Percentiles rank a stretch among this genome's conserved stretches.
Evolutionary conservation across 1,140 invertebrate species (phyloP).

Genomic region (Daktulosphaira vitifoliae): DNA sequence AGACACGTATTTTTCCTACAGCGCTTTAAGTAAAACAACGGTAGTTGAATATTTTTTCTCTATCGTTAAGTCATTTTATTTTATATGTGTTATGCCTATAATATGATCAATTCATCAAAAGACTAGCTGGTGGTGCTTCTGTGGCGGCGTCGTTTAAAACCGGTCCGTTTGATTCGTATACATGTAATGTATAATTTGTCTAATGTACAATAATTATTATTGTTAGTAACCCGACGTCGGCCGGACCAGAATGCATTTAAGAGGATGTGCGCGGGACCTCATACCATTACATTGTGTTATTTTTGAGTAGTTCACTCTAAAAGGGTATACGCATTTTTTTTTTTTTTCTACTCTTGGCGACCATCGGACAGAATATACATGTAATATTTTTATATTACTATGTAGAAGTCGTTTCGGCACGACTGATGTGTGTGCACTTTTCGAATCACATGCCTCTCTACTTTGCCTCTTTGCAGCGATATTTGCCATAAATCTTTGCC

Average conservation of each 20-base stretch:
- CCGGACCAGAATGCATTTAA: slow-evolving; percentile 5
- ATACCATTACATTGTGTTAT: not conserved
- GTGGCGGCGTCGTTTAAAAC: not conserved
- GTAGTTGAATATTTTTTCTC: too few relatives aligned
- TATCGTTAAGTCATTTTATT: too few relatives aligned
- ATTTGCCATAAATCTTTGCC: slow-evolving; percentile 16
- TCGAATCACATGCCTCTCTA: not conserved
- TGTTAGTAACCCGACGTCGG: not conserved
- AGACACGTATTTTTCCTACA: too few relatives aligned
- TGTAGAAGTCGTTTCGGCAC: slow-evolving; percentile 11
- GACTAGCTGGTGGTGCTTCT: too few relatives aligned
- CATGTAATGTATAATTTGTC: slow-evolving; percentile 9
- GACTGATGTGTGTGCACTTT: not conserved
- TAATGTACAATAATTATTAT: slow-evolving; percentile 21
- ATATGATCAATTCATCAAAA: slow-evolving; percentile 4
- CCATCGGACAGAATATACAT: not conserved
- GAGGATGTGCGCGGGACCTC: not conserved
- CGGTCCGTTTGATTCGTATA: too few relatives aligned
- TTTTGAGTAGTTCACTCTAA: slow-evolving; percentile 3
- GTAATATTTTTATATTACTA: not conserved
- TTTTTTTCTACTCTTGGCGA: too few relatives aligned
- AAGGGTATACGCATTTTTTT: slow-evolving; percentile 26
- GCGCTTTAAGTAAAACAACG: too few relatives aligned
- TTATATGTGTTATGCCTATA: not conserved
- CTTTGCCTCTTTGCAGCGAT: slow-evolving; percentile 2